Percentiles rank a stretch among this genome's conserved stretches.
phyloP scores from a whole-genome alignment of 2,797 vertebrate species.

The Peromyscus eremicus region DNA sequence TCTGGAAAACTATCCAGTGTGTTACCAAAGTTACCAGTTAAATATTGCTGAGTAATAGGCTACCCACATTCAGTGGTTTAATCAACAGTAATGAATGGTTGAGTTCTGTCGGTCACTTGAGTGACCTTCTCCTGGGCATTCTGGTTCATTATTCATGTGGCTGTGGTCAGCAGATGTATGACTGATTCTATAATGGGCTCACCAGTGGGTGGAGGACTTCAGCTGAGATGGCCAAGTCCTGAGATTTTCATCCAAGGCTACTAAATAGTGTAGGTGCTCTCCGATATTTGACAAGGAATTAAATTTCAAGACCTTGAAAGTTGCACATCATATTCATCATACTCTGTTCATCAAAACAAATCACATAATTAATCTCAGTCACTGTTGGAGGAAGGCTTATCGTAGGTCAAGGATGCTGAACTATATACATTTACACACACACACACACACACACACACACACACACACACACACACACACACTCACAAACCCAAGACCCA shows the following conservation, averaged over 20 bases:
- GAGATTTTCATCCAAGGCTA: not conserved
- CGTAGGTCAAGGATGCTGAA: not conserved
- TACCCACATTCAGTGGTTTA: not conserved
- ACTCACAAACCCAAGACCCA: not conserved
- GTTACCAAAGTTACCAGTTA: not conserved
- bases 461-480: no score
- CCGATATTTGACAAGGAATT: not conserved
- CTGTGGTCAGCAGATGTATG: not conserved
- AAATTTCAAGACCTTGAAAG: not conserved
- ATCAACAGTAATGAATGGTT: not conserved
- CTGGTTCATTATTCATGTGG: not conserved
- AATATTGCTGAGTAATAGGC: not conserved
- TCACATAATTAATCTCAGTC: not conserved
- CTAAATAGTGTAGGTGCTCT: not conserved
- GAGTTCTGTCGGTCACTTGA: not conserved
- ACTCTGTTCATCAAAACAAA: not conserved
- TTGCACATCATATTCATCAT: not conserved
- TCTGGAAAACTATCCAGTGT: not conserved
- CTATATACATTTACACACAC: not conserved
- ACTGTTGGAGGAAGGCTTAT: not conserved
- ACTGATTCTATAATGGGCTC: not conserved
- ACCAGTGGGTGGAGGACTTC: not conserved
- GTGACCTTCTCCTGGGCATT: not conserved
- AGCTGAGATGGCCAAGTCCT: not conserved
- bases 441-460: not conserved